These are phyloP conservation scores for Euwallacea similis DNA, from an alignment of 1,140 invertebrate species.

Conservation along the genomic window DNA sequence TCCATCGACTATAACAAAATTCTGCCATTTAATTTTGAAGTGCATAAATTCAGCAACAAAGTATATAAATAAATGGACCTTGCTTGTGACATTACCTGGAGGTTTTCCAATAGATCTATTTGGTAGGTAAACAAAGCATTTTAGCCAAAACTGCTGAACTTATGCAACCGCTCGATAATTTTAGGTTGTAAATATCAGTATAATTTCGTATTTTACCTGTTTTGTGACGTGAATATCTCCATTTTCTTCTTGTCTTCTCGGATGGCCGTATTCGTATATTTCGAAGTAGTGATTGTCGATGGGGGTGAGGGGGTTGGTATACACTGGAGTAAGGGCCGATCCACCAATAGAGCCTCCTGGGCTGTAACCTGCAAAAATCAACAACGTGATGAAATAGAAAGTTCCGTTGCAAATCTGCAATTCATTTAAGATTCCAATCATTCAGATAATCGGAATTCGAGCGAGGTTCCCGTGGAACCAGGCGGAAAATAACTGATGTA, in stretches of 20 bases:
- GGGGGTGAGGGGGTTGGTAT: constrained; percentile 47
- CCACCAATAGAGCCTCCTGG: constrained; percentile 35
- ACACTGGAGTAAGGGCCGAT: constrained; percentile 47
- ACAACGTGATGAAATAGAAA: not conserved
- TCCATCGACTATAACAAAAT: too few species aligned
- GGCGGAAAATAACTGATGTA: not conserved
- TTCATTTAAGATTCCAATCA: too few species aligned
- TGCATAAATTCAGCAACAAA: too few species aligned
- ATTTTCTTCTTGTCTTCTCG: constrained; percentile 22
- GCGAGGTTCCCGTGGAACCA: not conserved
- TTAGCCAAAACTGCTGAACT: not conserved
- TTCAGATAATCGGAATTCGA: too few species aligned
- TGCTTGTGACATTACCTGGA: constrained; percentile 30
- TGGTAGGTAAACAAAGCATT: too few species aligned
- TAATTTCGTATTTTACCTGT: constrained; percentile 43
- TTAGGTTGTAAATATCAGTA: not conserved
- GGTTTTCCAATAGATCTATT: constrained; percentile 4
- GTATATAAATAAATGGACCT: constrained; percentile 28
- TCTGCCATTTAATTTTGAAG: too few species aligned
- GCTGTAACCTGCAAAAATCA: constrained; percentile 41
- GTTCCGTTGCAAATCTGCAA: not conserved
- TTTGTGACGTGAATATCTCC: constrained; percentile 49
- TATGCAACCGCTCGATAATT: constrained; percentile 13
- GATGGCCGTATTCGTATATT: constrained; percentile 33
- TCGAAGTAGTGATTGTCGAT: constrained; percentile 48